phyloP scores from a whole-genome alignment of 2,888 invertebrate species.

The Amblyjoppa fuscipennis region DNA sequence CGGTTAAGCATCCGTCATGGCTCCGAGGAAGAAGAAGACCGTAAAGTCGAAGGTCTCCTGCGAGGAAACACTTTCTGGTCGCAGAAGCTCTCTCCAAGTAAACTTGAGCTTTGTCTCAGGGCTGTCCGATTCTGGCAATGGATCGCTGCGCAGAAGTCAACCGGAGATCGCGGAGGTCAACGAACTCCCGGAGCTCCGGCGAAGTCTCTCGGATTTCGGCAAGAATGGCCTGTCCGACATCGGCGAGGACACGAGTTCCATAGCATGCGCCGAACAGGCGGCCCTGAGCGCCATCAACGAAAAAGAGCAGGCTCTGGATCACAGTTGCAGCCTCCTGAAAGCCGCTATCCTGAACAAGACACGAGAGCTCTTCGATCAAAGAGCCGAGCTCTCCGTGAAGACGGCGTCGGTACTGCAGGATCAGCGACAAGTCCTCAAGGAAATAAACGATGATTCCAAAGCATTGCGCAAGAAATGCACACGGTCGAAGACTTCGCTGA shows the following conservation, averaged over 20 bases:
- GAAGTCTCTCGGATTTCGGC: neutral
- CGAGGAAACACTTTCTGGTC: constrained; percentile 46
- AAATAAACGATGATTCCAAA: constrained; percentile 26
- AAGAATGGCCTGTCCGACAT: neutral
- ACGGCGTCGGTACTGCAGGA: constrained; percentile 68
- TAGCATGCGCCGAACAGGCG: constrained; percentile 4
- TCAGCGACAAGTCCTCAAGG: constrained; percentile 19
- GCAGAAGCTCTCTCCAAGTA: constrained; percentile 77
- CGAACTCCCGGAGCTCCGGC: neutral
- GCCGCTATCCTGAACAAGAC: constrained; percentile 78
- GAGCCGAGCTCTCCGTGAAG: constrained; percentile 72
- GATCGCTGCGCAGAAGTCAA: constrained; percentile 62
- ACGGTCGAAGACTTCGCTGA: neutral
- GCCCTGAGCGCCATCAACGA: constrained; percentile 57
- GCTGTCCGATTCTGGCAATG: constrained; percentile 73
- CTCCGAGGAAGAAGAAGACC: constrained; percentile 17
- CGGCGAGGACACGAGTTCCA: constrained; percentile 19
- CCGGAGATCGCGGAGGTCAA: constrained; percentile 33
- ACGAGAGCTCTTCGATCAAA: constrained; percentile 74
- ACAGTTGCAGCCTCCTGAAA: constrained; percentile 73
- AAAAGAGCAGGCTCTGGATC: constrained; percentile 71
- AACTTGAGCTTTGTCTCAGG: constrained; percentile 78
- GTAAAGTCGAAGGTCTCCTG: neutral
- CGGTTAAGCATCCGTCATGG: constrained; percentile 21
- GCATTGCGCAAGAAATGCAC: neutral